phyloP scores from a whole-genome alignment of 2,888 invertebrate genomes.

The Pimpla rufipes region DNA sequence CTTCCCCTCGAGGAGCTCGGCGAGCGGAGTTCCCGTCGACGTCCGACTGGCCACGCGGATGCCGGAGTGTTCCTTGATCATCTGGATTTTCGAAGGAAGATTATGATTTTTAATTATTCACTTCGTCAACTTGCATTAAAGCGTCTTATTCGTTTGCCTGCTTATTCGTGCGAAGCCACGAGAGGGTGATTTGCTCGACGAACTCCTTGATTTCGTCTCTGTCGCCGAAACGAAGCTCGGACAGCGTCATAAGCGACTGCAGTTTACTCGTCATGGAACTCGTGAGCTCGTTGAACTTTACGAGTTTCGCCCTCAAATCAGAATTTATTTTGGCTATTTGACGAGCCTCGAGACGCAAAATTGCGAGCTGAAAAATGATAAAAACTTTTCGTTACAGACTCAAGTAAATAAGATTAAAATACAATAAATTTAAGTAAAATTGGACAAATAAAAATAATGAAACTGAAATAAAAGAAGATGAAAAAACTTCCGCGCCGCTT shows the following conservation, averaged over 20 bases:
- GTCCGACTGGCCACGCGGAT: slow-evolving; percentile 77
- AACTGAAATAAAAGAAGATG: background rate
- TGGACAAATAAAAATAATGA: background rate
- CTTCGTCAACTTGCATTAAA: no score
- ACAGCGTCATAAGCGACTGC: slow-evolving; percentile 73
- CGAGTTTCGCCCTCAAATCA: slow-evolving; percentile 74
- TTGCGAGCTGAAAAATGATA: slow-evolving; percentile 70
- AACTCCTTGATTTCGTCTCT: slow-evolving; percentile 74
- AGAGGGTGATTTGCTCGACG: slow-evolving; percentile 72
- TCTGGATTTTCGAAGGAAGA: slow-evolving; percentile 50
- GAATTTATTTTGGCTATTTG: slow-evolving; percentile 72
- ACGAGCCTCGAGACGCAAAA: slow-evolving; percentile 73
- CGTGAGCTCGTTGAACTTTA: slow-evolving; percentile 72
- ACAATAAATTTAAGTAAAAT: no score
- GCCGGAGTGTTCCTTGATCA: slow-evolving; percentile 72
- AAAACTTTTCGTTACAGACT: background rate
- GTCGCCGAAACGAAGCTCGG: slow-evolving; percentile 66
- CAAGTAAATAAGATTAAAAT: background rate
- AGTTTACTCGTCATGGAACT: slow-evolving; percentile 74
- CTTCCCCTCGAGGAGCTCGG: slow-evolving; percentile 74
- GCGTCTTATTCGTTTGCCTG: no score
- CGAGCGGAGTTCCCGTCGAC: slow-evolving; percentile 74
- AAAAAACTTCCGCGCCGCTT: slow-evolving; percentile 52
- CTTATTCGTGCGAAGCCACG: slow-evolving; percentile 74
- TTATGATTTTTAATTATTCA: no score